Evolutionary conservation across 2,113 vertebrate genomes (phyloP).

Genomic region (Lynx canadensis): DNA sequence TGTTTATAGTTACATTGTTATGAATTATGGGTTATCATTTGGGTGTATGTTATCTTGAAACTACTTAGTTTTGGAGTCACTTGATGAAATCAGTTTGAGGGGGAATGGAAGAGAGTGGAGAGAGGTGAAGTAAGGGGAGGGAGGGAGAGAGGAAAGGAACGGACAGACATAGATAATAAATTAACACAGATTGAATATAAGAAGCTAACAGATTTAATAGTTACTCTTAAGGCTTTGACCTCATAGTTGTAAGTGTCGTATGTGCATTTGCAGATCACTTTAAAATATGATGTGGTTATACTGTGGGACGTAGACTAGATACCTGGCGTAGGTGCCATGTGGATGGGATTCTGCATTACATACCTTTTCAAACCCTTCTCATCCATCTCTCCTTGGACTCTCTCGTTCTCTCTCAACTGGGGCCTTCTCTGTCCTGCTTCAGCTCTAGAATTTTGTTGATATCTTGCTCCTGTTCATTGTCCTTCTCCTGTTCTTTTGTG

Average conservation of each 20-base stretch:
- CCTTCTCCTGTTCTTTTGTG: not conserved
- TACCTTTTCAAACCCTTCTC: not conserved
- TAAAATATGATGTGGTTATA: not conserved
- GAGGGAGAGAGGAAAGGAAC: not conserved
- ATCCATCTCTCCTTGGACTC: not conserved
- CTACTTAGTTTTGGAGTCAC: not conserved
- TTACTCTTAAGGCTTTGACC: not conserved
- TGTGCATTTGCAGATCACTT: not conserved
- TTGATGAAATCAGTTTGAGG: not conserved
- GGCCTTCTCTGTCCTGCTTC: not conserved
- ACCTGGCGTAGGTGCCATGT: not conserved
- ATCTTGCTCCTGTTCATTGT: not conserved
- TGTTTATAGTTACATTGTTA: not conserved
- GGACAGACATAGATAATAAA: not conserved
- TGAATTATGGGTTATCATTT: slow-evolving; percentile 25
- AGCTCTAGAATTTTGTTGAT: slow-evolving; percentile 3
- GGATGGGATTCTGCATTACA: not conserved
- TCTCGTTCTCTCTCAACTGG: not conserved
- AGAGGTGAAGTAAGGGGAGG: not conserved
- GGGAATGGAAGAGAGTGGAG: not conserved
- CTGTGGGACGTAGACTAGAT: not conserved
- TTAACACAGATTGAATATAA: not conserved
- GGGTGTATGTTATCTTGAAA: not conserved
- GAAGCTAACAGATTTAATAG: not conserved
- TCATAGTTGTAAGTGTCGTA: not conserved